Conservation (phyloP, 1,140 invertebrate species). For the Ips typographus region DNA sequence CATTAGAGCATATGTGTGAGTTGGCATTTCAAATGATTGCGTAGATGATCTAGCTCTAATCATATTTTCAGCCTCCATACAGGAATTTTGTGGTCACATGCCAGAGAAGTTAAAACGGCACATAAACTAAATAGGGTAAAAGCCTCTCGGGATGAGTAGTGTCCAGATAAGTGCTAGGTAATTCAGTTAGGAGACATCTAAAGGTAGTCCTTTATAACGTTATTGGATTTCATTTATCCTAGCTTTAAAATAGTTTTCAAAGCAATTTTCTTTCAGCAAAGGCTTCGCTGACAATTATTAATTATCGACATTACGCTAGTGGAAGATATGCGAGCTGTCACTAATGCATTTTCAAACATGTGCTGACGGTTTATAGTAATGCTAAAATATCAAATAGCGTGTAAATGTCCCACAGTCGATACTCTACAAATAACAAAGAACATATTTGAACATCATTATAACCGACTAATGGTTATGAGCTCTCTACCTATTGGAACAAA, state of each 20-base stretch:
- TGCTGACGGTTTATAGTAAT: background rate
- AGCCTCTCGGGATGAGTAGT: constrained; percentile 19
- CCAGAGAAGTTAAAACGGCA: constrained; percentile 13
- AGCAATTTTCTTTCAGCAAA: constrained; percentile 9
- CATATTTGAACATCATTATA: background rate
- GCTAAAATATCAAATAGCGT: constrained; percentile 1
- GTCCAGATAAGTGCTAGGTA: constrained; percentile 22
- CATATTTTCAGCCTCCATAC: constrained; percentile 5
- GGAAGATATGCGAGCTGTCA: background rate
- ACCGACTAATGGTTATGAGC: background rate
- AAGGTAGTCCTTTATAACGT: constrained; percentile 8
- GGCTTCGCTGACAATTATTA: background rate
- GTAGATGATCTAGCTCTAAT: constrained; percentile 3
- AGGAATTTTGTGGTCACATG: constrained; percentile 10
- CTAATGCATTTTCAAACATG: background rate
- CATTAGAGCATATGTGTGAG: too few relatives aligned
- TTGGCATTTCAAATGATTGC: too few relatives aligned
- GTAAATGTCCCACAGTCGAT: background rate
- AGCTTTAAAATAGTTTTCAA: constrained; percentile 8
- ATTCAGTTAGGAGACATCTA: constrained; percentile 23
- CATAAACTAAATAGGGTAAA: constrained; percentile 21
- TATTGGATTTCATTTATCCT: constrained; percentile 16
- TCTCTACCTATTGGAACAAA: too few relatives aligned
- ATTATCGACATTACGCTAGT: background rate
- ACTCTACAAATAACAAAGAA: background rate